Evolutionary conservation across 2,888 invertebrate species (phyloP).

Genomic region (Apamea crenata): DNA sequence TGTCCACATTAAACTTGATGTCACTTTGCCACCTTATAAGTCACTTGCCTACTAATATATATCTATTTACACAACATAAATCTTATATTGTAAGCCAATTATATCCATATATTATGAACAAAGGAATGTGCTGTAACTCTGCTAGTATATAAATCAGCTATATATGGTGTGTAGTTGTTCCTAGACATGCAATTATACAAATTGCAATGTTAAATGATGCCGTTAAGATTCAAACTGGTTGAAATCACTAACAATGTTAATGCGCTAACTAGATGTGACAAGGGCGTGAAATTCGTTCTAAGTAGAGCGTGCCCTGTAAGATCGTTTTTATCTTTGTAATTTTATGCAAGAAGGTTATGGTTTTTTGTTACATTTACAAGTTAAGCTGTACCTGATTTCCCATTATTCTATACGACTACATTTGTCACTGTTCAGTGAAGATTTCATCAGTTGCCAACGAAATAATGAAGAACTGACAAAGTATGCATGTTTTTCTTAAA

Average conservation of each 20-base stretch:
- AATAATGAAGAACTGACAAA: conserved; percentile 13
- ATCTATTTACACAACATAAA: conserved; percentile 45
- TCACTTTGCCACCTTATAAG: conserved; percentile 51
- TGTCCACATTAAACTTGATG: conserved; percentile 43
- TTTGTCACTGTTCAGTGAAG: not conserved
- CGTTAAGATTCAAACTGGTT: conserved; percentile 73
- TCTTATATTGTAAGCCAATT: conserved; percentile 51
- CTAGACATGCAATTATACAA: conserved; percentile 72
- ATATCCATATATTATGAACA: conserved; percentile 61
- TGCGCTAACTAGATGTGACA: conserved; percentile 72
- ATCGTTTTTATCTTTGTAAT: conserved; percentile 45
- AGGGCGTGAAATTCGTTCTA: conserved; percentile 70
- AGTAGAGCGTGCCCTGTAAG: conserved; percentile 66
- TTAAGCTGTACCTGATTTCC: conserved; percentile 6
- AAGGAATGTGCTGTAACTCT: conserved; percentile 58
- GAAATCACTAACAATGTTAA: conserved; percentile 56
- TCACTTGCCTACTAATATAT: conserved; percentile 16
- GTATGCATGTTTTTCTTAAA: not conserved
- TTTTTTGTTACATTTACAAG: conserved; percentile 29
- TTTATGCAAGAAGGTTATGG: conserved; percentile 35
- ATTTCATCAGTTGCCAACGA: not conserved
- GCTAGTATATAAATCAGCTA: conserved; percentile 43
- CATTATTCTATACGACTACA: not conserved
- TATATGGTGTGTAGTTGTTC: conserved; percentile 65
- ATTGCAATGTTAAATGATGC: conserved; percentile 74